phyloP scores from a whole-genome alignment of 64 coral and sea anemone genomes.

The Catalaphyllia jardinei region DNA sequence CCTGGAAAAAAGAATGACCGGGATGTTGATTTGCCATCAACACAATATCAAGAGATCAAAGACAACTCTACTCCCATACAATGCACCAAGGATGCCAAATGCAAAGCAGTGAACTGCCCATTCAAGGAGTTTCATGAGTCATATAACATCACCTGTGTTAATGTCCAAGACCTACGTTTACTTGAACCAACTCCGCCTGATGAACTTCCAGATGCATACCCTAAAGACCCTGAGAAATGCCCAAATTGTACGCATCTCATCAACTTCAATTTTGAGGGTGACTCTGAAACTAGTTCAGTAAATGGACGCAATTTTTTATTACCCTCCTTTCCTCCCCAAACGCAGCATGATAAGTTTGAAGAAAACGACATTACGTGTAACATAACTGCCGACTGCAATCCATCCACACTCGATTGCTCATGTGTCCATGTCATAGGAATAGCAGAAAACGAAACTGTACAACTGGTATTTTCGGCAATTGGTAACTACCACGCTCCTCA shows the following conservation, averaged over 20 bases:
- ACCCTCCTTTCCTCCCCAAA: constrained; percentile 41
- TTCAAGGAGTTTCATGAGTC: constrained; percentile 1
- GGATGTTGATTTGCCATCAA: not conserved
- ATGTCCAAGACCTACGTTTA: constrained; percentile 37
- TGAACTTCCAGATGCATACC: constrained; percentile 40
- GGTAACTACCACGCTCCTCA: not conserved
- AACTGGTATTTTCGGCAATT: constrained; percentile 51
- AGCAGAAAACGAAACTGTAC: constrained; percentile 51
- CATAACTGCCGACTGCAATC: not conserved
- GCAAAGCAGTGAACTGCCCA: constrained; percentile 74
- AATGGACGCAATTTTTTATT: constrained; percentile 58
- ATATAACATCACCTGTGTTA: constrained; percentile 18
- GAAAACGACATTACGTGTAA: constrained; percentile 30
- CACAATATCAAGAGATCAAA: not conserved
- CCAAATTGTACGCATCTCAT: constrained; percentile 28
- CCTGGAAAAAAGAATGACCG: not conserved
- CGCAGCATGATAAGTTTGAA: constrained; percentile 8
- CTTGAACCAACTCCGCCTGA: constrained; percentile 5
- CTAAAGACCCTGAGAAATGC: not conserved
- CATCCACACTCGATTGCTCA: constrained; percentile 18
- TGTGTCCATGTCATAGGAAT: constrained; percentile 60
- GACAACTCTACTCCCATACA: not conserved
- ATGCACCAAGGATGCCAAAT: not conserved
- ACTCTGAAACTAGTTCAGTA: constrained; percentile 11
- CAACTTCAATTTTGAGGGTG: constrained; percentile 67